A percentile compares a stretch with the other conserved stretches of the same genome.
Conservation (phyloP, 2,113 vertebrate genomes). For the Pycnonotus jocosus region DNA sequence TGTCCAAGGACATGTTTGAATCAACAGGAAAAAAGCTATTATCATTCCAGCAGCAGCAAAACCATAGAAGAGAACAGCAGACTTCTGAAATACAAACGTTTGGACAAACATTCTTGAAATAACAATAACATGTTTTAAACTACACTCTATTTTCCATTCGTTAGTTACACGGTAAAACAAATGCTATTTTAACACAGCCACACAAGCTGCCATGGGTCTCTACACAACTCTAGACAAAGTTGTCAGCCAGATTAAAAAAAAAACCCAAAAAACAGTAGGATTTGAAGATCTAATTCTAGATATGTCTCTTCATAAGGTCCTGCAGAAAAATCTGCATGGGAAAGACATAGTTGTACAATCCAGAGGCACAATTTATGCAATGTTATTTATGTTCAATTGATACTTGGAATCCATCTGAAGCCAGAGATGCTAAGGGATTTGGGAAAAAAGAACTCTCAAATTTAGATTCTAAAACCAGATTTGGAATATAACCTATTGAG, state of each 20-base stretch:
- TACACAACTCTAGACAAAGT: not conserved
- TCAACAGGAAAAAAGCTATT: conserved; percentile 79
- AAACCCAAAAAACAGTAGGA: not conserved
- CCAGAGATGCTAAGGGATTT: not conserved
- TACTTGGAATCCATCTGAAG: not conserved
- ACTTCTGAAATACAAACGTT: conserved; percentile 70
- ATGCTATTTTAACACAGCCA: not conserved
- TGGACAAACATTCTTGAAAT: not conserved
- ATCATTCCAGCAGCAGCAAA: conserved; percentile 70
- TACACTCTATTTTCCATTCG: not conserved
- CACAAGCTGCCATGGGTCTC: not conserved
- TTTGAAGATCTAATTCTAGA: not conserved
- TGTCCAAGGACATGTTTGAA: conserved; percentile 87
- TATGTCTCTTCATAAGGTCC: not conserved
- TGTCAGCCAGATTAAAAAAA: not conserved
- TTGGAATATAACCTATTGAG: not conserved
- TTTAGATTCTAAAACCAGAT: not conserved
- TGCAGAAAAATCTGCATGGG: not conserved
- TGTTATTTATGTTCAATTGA: not conserved
- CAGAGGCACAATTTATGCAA: not conserved
- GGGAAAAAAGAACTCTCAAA: not conserved
- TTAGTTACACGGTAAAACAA: not conserved
- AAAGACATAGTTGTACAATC: not conserved
- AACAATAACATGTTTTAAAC: not conserved
- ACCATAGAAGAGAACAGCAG: conserved; percentile 50